Evolutionary conservation across 2,797 vertebrate species (phyloP), one percentile per base, ranked within the genome.

Genomic region (Phrynocephalus guinanensis): DNA sequence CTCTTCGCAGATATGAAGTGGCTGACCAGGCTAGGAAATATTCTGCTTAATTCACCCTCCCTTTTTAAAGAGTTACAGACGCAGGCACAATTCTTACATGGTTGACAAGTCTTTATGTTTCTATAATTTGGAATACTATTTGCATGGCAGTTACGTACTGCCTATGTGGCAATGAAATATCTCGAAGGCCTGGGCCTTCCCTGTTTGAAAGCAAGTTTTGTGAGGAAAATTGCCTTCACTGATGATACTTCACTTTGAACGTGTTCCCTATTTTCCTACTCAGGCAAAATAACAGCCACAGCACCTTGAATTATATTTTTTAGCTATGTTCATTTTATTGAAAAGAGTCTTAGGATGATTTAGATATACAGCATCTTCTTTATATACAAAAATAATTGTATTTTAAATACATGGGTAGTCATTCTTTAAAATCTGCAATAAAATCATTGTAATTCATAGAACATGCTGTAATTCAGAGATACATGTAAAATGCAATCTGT

Each of bases 401-500:
- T 91, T 91, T 93, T 91, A 92, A 95, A 94, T 95, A 95, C 90
- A 92, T 0, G 24, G 48, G 80, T 93, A 86, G 89, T 86, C 93
- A 92, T 85, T 82, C 52, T 63, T 6, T 52, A 86, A 91, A 93
- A 93, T 93, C 92, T 80, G 93, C 94, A 92, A 92, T 94, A 94
- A 96, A 97, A 96, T 97, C 95, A 97, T 97, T 97, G 95, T 97
- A 94, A 97, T 98, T 97, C 97, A 95, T 93, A 95, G 95, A 96
- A 95, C 93, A 92, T 91, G 92, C 96, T 95, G 93, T 93, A 96
- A 95, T 96, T 95, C 95, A 97, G 97, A 98, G 97, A 98, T 98
- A 96, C 97, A 92, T 97, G 97, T 98, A 97, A 97, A 97, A 98
- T 97, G 97, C 97, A 97, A 97, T 97, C 98, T 97, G 97, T 96